Percentiles rank a stretch among this genome's conserved stretches.
phyloP scores from a whole-genome alignment of 2,888 invertebrate genomes.

The Crepidodera aurea region DNA sequence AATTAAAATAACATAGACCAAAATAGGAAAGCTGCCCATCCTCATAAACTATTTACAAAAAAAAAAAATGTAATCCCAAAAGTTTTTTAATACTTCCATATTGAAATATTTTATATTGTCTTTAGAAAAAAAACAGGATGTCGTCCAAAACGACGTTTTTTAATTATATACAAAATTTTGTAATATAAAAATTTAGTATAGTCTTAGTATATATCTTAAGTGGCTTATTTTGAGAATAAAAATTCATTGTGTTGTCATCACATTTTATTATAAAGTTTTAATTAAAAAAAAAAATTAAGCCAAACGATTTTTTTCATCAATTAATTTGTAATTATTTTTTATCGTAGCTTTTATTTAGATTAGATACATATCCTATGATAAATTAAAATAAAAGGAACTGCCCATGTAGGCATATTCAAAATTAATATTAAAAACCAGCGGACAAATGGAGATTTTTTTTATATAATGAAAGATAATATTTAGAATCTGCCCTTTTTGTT shows the following conservation, averaged over 20 bases:
- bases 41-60: slow-evolving; percentile 37
- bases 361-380: slow-evolving; percentile 40
- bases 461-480: too few relatives aligned
- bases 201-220: slow-evolving; percentile 52
- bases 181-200: slow-evolving; percentile 60
- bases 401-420: too few relatives aligned
- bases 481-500: too few relatives aligned
- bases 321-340: slow-evolving; percentile 43
- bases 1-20: slow-evolving; percentile 54
- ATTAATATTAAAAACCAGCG: slow-evolving; percentile 25
- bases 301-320: slow-evolving; percentile 27
- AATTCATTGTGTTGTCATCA: slow-evolving; percentile 45
- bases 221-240: slow-evolving; percentile 46
- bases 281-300: slow-evolving; percentile 20
- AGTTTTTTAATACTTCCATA: slow-evolving; percentile 55
- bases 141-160: slow-evolving; percentile 54
- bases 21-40: slow-evolving; percentile 57
- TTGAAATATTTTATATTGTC: slow-evolving; percentile 57
- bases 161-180: slow-evolving; percentile 60
- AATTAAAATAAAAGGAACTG: slow-evolving; percentile 28
- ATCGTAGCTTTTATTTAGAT: slow-evolving; percentile 40
- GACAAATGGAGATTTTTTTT: too few relatives aligned
- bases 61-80: slow-evolving; percentile 49
- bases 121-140: slow-evolving; percentile 59
- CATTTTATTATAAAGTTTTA: slow-evolving; percentile 24